Base-by-base conservation (phyloP, 2,797 vertebrate genomes). In the Ctenopoma multispine region DNA sequence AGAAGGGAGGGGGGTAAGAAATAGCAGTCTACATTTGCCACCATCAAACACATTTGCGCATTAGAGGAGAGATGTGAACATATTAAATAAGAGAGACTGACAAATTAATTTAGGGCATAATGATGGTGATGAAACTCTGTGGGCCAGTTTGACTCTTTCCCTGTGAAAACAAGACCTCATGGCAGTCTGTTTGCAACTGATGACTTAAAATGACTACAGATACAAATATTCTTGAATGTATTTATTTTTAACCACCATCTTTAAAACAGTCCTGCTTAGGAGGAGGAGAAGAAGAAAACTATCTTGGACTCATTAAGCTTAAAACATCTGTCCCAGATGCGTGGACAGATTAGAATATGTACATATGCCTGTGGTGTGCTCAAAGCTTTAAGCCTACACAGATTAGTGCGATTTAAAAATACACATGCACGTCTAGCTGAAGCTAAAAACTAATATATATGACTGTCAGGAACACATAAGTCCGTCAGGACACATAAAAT, bases 321-420 rank as follows among this genome's bases (percentile, higher is more conserved):
- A 73, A 87, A 83, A 89, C 89, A 91, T 91, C 88, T 93, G 90
- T 72, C 58, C 82, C 90, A 91, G 82, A 90, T 88, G 89, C 9
- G 60, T 49, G 69, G 69, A 78, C 80, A 49, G 64, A 55, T 65
- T 14, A 40, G 59, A 60, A 79, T 48, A 34, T 49, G 63, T 59
- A 65, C 61, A 81, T 81, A 82, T 68, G 72, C 54, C 47, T 74
- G 50, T 75, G 65, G 50, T 81, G 65, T 58, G 69, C 69, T 68
- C 60, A 57, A 9, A 75, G 75, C 77, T 66, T 73, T 82, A 76
- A 86, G 21, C 72, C 69, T 55, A 51, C 56, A 73, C 47, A 79
- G 64, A 87, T 78, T 80, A 87, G 75, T 66, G 43, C 43, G 23
- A 73, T 62, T 82, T 27, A 55, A 69, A 73, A 34, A 34, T 41